Conservation (phyloP, 2,113 vertebrate genomes). For the Platysteira castanea region DNA sequence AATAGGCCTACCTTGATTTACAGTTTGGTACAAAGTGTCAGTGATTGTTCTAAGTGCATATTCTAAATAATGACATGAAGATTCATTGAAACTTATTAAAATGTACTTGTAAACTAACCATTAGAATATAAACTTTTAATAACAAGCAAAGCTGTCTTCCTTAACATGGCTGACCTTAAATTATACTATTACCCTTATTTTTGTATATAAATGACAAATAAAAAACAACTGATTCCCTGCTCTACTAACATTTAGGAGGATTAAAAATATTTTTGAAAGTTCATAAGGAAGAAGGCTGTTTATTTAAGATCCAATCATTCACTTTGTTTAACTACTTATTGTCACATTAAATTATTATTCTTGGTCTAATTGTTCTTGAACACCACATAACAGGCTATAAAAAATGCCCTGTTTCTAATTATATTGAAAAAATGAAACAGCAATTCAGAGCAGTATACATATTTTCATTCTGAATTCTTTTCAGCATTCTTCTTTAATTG, state of each 20-base stretch:
- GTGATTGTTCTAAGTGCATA: not conserved
- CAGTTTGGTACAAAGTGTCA: not conserved
- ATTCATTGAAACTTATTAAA: not conserved
- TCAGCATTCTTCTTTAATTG: not conserved
- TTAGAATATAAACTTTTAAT: not conserved
- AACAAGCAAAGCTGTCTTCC: not conserved
- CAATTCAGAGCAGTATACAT: not conserved
- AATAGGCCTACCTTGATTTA: not conserved
- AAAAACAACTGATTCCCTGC: not conserved
- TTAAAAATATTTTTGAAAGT: not conserved
- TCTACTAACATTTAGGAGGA: not conserved
- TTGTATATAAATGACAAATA: not conserved
- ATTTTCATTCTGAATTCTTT: not conserved
- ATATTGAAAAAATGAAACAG: not conserved
- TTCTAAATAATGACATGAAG: not conserved
- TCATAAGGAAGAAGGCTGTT: not conserved
- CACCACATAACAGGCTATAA: accelerated
- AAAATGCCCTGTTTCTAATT: not conserved
- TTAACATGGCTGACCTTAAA: not conserved
- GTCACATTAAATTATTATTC: not conserved
- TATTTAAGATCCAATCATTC: not conserved
- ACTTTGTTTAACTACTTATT: not conserved
- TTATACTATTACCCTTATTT: not conserved
- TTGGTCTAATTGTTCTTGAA: not conserved
- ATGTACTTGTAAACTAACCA: not conserved